Base-by-base conservation (phyloP, 64 coral and sea anemone species). In the Orbicella faveolata region DNA sequence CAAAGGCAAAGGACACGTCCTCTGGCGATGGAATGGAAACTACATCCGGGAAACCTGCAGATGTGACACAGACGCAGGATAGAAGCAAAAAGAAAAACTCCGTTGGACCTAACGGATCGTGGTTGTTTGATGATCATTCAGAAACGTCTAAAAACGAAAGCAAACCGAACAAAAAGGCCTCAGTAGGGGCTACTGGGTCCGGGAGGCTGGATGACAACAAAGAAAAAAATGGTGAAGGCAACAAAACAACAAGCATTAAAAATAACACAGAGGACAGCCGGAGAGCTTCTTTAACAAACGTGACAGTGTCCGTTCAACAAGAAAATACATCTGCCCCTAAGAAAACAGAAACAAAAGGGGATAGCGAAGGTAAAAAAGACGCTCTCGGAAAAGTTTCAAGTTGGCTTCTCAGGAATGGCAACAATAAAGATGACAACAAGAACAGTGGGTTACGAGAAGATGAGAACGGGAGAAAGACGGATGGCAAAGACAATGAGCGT, bases 321-420 rank as follows among this genome's bases (percentile, higher is more conserved):
- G 37, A 52, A 1, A 52, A 20, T 72, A 36, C 70, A 83, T 17
- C 34, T 67, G 6, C 62, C 21, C 34, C 19, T 1, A 67, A 83
- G n/a, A 70, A 39, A 19, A 14, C 36, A 7, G 20, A 52, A 11
- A 83, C 1, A 37, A 79, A 33, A 11, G 36, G 68, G 21, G 30
- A 82, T 59, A n/a, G 14, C 0, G 36, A 39, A 21, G 15, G 1
- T 5, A 36, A 82, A n/a, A 63, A 36, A 17, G 63, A 82, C 65
- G 5, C 6, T 34, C 61, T 66, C 10, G 63, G 79, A 82, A 82
- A 82, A 59, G 36, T 82, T 20, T 82, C 79, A 82, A 82, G 79
- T 10, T 82, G 79, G 79, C 61, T 82, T 14, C 63, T 82, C 63
- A 33, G 17, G 3, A 61, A 82, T 64, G 33, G 19, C 34, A 18